A percentile compares a stretch with the other conserved stretches of the same genome.
phyloP scores from a whole-genome alignment of 1,140 invertebrate species.

The Bombus waltoni region DNA sequence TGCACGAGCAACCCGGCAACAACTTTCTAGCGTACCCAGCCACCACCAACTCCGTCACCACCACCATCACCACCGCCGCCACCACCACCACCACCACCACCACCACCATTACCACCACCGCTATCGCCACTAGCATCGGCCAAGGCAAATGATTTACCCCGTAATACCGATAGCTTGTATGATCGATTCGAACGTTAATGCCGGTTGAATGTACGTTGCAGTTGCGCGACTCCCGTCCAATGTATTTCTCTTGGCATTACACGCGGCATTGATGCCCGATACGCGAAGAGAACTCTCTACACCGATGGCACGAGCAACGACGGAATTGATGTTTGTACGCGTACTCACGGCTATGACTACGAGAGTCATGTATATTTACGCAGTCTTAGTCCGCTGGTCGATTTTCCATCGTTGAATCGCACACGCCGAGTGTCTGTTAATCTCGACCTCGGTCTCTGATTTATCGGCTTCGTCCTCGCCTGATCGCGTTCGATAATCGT shows the following conservation, averaged over 20 bases:
- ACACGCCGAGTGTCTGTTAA: slow-evolving; percentile 22
- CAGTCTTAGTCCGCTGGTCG: slow-evolving; percentile 5
- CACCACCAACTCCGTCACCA: background rate
- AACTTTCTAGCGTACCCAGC: slow-evolving; percentile 58
- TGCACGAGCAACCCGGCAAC: slow-evolving; percentile 52
- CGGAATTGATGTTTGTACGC: slow-evolving; percentile 54
- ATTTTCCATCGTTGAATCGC: slow-evolving; percentile 29
- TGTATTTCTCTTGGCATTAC: slow-evolving; percentile 60
- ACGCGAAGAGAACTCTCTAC: slow-evolving; percentile 30
- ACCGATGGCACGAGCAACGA: slow-evolving; percentile 38
- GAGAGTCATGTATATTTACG: slow-evolving; percentile 60
- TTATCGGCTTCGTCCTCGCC: slow-evolving; percentile 30
- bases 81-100: background rate
- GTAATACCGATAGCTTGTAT: slow-evolving; percentile 68
- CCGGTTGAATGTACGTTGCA: slow-evolving; percentile 45
- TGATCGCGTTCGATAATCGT: background rate
- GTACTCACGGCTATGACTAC: slow-evolving; percentile 10
- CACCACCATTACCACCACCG: background rate
- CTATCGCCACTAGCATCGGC: slow-evolving; percentile 19
- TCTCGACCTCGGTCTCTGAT: slow-evolving; percentile 48
- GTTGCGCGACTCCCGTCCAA: slow-evolving; percentile 35
- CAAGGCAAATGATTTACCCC: slow-evolving; percentile 66
- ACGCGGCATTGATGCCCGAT: slow-evolving; percentile 56
- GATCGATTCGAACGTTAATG: slow-evolving; percentile 70
- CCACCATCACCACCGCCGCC: background rate